These are phyloP conservation scores for Mnemiopsis leidyi DNA, from an alignment of 37 sponge, comb jelly and placozoan genomes.

Conservation along the genomic window DNA sequence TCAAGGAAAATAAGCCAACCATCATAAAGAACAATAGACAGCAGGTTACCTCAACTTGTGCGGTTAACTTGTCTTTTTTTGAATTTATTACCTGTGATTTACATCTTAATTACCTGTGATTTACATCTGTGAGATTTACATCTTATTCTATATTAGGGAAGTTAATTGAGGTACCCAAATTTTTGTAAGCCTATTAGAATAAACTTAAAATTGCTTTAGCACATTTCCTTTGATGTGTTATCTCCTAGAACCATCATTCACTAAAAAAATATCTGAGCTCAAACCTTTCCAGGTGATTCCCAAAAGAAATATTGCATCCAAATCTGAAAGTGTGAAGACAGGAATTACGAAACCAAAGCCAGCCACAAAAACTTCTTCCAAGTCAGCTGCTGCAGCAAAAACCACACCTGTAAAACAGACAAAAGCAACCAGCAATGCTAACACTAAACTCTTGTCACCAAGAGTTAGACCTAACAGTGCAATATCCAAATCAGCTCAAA, in stretches of 20 bases:
- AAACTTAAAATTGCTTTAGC: too few relatives aligned
- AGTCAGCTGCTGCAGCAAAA: neutral
- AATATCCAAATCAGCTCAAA: neutral
- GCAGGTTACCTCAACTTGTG: too few relatives aligned
- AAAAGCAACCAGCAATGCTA: neutral
- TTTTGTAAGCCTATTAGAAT: too few relatives aligned
- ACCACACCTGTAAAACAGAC: neutral
- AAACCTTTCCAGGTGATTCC: neutral
- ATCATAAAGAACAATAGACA: neutral
- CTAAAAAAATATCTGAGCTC: too few relatives aligned
- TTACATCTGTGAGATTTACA: too few relatives aligned
- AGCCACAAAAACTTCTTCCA: neutral
- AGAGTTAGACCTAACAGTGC: neutral
- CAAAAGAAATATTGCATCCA: neutral
- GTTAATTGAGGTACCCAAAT: too few relatives aligned
- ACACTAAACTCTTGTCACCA: neutral
- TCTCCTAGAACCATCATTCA: too few relatives aligned
- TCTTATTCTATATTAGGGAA: too few relatives aligned
- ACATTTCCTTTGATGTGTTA: too few relatives aligned
- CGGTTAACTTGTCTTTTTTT: too few relatives aligned
- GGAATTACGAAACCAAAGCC: slow-evolving; percentile 21
- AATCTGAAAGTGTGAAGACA: neutral
- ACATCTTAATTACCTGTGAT: too few relatives aligned
- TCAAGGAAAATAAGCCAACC: neutral
- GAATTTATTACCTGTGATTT: too few relatives aligned